phyloP scores from a whole-genome alignment of 2,888 invertebrate genomes.

The Eupithecia centaureata region DNA sequence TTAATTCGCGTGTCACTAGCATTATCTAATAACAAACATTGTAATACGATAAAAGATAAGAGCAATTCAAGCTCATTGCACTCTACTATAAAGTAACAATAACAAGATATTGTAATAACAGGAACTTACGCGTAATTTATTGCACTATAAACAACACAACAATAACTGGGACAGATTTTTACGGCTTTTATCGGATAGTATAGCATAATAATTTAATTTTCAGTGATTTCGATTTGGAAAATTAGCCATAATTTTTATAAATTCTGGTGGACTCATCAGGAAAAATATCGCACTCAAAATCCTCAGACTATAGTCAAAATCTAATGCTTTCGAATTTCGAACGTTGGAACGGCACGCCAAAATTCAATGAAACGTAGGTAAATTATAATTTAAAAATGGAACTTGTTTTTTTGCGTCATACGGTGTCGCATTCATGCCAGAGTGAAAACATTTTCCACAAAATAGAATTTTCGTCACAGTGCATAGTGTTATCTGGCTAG shows the following conservation, averaged over 20 bases:
- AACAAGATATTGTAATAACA: constrained; percentile 31
- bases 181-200: neutral
- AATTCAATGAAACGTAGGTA: too few relatives aligned
- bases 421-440: constrained; percentile 31
- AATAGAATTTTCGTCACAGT: constrained; percentile 37
- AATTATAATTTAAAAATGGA: too few relatives aligned
- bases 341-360: neutral
- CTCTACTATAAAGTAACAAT: constrained; percentile 32
- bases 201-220: too few relatives aligned
- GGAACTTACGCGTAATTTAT: constrained; percentile 26
- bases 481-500: constrained; percentile 38
- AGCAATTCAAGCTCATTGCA: constrained; percentile 53
- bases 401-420: constrained; percentile 29
- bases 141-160: constrained; percentile 15
- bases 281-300: too few relatives aligned
- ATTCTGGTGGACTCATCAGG: neutral
- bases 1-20: constrained; percentile 51
- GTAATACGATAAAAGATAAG: constrained; percentile 70
- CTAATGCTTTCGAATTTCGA: constrained; percentile 25
- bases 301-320: too few relatives aligned
- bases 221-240: too few relatives aligned
- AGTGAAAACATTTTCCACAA: constrained; percentile 45
- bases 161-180: constrained; percentile 19
- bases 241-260: neutral
- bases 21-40: constrained; percentile 45